Base-by-base conservation (phyloP, 2,888 invertebrate genomes). In the Campaea margaritaria region DNA sequence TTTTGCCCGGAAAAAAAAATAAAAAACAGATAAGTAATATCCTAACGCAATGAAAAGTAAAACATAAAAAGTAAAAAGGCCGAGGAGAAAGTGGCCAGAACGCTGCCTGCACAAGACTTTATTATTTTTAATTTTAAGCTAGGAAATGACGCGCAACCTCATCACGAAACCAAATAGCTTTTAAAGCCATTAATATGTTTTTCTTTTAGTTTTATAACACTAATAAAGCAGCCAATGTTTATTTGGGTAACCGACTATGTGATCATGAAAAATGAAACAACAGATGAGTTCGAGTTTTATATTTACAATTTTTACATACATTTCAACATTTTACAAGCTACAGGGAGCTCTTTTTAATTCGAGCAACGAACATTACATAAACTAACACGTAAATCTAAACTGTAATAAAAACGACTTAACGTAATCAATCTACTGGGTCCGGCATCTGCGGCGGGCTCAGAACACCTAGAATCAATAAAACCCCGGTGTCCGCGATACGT, bases 301-400 rank as follows among this genome's bases (percentile, higher is more conserved):
- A 92, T 92, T 91, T 91, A 91, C 91, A 91, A 80, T 89, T 88
- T 92, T 89, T 91, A 91, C 91, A 91, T 90, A 88, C 89, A 91
- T 89, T 91, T 91, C 87, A 92, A 92, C 91, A 89, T 89, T 86
- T 87, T 91, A 92, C 92, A 89, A 85, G 84, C 92, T 92, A 92
- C 92, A 84, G 85, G 86, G 89, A 91, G 91, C 92, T 92, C 92
- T 87, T 91, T 92, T 91, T 91, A 87, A 91, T 91, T 91, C 91
- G 91, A 92, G 91, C 92, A 89, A 91, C 91, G 92, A 91, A 91
- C 91, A 91, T 91, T 91, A 91, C 90, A 89, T 91, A 86, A 87
- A 89, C 91, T 91, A 91, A 91, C 91, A 92, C 89, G 85, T 92
- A 86, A 89, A 91, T 91, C 92, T 91, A 90, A 88, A 85, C 85